Base-by-base conservation (phyloP, 2,113 vertebrate species). In the Pedetes capensis region DNA sequence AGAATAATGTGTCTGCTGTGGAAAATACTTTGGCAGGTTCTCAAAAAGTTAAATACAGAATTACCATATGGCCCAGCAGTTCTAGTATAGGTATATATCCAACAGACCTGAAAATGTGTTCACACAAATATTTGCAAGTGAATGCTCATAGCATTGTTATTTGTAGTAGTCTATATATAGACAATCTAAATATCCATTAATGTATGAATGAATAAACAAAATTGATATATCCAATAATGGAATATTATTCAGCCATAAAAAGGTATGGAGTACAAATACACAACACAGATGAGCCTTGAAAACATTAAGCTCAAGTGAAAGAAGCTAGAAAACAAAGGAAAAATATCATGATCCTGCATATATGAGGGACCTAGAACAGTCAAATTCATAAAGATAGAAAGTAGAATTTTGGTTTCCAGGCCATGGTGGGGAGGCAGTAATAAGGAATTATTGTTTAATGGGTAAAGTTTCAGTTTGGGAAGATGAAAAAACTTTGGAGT, bases 401-500 rank as follows among this genome's bases (percentile, higher is more conserved):
- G 53, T 55, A 89, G 34, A 90, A 81, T 72, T n/a, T n/a, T n/a
- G n/a, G n/a, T n/a, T 93, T 81, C 37, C 68, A 93, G 55, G 61
- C 64, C 44, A 25, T 63, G 6, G n/a, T n/a, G n/a, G n/a, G 51
- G 4, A 66, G 37, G 18, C 27, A 16, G 32, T 16, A 68, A 86
- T 27, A 8, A 27, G 34, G 37, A 75, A 11, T 81, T 68, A 75
- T 17, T 81, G 29, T 79, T 90, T 37, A 81, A 66, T 37, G 20
- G 49, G 47, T 84, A 64, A 4, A 51, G 63, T 80, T 93, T 79
- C 34, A 72, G 6, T 80, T 42, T 57, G 13, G 22, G 69, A 87
- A 96, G 44, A 91, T 83, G 37, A 87, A 91, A 94, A n/a, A 69
- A 49, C 61, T 81, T 61, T 61, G 51, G 42, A 86, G n/a, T 47